Evolutionary conservation across 2,888 invertebrate genomes (phyloP).

Genomic region (Scaptomyza parva): DNA sequence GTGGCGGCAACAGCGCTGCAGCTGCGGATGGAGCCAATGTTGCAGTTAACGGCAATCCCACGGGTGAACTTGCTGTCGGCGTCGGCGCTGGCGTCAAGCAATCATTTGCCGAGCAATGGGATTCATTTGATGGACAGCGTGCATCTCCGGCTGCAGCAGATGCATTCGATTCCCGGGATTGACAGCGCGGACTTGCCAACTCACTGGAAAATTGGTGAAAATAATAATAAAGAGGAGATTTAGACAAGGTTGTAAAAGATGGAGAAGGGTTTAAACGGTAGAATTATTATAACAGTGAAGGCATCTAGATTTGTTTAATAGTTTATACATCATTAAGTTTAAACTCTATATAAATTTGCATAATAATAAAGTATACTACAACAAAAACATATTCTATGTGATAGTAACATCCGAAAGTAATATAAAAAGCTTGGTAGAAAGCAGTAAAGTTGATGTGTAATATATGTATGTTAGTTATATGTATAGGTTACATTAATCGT

Average conservation of each 20-base stretch:
- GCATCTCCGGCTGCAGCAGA: conserved; percentile 87
- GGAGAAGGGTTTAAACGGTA: background rate
- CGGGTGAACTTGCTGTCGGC: conserved; percentile 81
- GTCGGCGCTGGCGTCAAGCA: conserved; percentile 86
- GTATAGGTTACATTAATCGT: background rate
- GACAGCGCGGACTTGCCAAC: conserved; percentile 90
- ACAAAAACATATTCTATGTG: too few species aligned
- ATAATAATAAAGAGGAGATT: background rate
- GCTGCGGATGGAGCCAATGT: conserved; percentile 89
- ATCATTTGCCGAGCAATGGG: conserved; percentile 89
- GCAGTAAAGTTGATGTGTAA: too few species aligned
- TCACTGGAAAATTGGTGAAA: conserved; percentile 87
- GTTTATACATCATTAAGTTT: too few species aligned
- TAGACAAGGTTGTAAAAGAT: background rate
- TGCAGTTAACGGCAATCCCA: conserved; percentile 88
- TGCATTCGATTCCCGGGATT: conserved; percentile 91
- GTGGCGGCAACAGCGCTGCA: conserved; percentile 89
- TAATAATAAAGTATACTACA: too few species aligned
- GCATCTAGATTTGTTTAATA: too few species aligned
- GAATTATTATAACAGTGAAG: too few species aligned
- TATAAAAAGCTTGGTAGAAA: too few species aligned
- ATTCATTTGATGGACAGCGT: conserved; percentile 91
- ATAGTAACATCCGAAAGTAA: too few species aligned
- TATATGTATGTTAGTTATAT: too few species aligned
- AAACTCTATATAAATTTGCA: too few species aligned